Percentiles rank a stretch among this genome's conserved stretches.
Evolutionary conservation across 2,797 vertebrate species (phyloP).

Genomic region (Fratercula arctica): DNA sequence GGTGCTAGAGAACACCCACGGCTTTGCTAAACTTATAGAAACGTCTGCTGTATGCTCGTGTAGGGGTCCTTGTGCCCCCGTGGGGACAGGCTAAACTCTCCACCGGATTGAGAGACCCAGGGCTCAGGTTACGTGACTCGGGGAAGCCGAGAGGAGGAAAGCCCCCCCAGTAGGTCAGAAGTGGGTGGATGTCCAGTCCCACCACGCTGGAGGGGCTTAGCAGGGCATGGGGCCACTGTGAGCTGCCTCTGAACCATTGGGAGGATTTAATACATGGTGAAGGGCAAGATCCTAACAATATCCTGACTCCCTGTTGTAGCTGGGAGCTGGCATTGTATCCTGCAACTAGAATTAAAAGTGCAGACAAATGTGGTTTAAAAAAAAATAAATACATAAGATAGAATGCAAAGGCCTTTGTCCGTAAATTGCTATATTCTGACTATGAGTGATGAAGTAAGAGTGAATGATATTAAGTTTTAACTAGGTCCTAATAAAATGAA

Average conservation of each 20-base stretch:
- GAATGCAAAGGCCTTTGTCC: neutral
- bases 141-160: neutral
- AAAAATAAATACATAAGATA: neutral
- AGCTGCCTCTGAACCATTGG: rapidly evolving
- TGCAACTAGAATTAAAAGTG: neutral
- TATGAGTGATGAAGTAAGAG: neutral
- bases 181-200: neutral
- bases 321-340: neutral
- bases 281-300: neutral
- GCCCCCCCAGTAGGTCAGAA: neutral
- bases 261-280: neutral
- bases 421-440: neutral
- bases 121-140: rapidly evolving
- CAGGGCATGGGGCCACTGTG: neutral
- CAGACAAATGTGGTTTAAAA: neutral
- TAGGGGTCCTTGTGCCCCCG: neutral
- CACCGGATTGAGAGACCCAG: neutral
- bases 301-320: neutral
- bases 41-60: rapidly evolving
- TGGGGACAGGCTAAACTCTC: neutral
- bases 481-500: neutral
- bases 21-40: neutral
- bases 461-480: neutral
- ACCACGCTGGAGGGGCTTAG: neutral
- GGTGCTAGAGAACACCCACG: neutral